Percentiles rank a stretch among this genome's conserved stretches.
Conservation (phyloP, 2,113 vertebrate species). For the Gracilinanus agilis region DNA sequence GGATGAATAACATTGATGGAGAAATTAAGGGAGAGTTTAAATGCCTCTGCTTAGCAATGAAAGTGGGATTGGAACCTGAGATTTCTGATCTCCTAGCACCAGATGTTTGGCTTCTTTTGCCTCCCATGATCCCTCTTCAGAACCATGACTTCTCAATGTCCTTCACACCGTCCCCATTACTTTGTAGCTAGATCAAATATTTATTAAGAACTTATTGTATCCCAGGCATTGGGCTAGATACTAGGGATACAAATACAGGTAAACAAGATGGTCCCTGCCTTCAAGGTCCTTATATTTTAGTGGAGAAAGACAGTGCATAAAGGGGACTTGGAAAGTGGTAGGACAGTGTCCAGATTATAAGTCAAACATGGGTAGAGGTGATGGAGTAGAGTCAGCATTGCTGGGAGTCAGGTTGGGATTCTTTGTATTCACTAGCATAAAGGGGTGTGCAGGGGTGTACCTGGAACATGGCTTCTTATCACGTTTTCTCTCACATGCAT, state of each 20-base stretch:
- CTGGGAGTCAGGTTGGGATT: not conserved
- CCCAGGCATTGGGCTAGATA: not conserved
- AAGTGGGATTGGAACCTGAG: too few relatives aligned
- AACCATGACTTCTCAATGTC: not conserved
- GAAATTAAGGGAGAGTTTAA: not conserved
- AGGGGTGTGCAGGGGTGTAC: not conserved
- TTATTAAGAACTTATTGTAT: not conserved
- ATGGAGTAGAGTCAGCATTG: not conserved
- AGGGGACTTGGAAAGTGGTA: not conserved
- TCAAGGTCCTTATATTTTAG: not conserved
- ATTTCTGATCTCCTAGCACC: not conserved
- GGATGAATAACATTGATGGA: too few relatives aligned
- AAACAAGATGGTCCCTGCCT: not conserved
- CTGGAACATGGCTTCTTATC: rapidly evolving
- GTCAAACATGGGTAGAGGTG: not conserved
- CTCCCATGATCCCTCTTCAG: not conserved
- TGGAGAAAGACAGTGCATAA: not conserved
- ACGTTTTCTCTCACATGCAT: not conserved
- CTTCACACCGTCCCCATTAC: not conserved
- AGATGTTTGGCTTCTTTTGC: not conserved
- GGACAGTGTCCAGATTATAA: not conserved
- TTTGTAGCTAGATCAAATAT: not conserved
- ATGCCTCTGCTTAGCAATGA: not conserved
- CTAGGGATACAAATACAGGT: not conserved
- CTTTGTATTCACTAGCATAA: not conserved